These are phyloP conservation scores for Pocillopora meandrina DNA, from an alignment of 92 coral and sea anemone genomes.

Conservation along the genomic window DNA sequence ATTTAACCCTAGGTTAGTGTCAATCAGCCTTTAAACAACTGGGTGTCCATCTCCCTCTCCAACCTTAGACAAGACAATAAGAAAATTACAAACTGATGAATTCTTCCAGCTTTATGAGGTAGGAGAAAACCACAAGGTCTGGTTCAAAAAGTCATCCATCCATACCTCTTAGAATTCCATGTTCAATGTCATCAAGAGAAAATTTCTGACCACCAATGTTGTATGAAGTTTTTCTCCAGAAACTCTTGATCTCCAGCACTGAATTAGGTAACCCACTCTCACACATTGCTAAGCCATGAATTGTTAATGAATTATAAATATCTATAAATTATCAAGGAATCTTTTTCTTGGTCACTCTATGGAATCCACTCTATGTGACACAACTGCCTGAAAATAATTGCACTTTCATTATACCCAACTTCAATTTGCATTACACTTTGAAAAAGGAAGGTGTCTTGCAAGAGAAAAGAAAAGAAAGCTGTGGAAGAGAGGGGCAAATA, in stretches of 20 bases:
- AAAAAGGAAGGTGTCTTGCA: no score
- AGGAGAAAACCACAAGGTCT: not conserved
- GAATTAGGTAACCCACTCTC: constrained; percentile 74
- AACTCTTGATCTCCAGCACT: constrained; percentile 75
- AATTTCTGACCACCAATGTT: constrained; percentile 72
- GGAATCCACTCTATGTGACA: no score
- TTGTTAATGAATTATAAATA: constrained; percentile 90
- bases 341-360: no score
- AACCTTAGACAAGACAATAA: not conserved
- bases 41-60: no score
- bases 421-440: no score
- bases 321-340: constrained; percentile 51
- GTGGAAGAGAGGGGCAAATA: no score
- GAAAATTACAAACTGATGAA: not conserved
- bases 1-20: no score
- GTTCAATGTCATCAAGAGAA: constrained; percentile 93
- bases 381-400: no score
- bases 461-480: no score
- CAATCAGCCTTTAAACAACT: no score
- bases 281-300: constrained; percentile 80
- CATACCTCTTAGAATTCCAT: constrained; percentile 91
- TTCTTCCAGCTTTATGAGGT: not conserved
- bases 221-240: constrained; percentile 84
- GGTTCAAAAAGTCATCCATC: not conserved
- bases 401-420: no score